Base-by-base conservation (phyloP, 2,888 invertebrate genomes). In the Tinea pellionella region DNA sequence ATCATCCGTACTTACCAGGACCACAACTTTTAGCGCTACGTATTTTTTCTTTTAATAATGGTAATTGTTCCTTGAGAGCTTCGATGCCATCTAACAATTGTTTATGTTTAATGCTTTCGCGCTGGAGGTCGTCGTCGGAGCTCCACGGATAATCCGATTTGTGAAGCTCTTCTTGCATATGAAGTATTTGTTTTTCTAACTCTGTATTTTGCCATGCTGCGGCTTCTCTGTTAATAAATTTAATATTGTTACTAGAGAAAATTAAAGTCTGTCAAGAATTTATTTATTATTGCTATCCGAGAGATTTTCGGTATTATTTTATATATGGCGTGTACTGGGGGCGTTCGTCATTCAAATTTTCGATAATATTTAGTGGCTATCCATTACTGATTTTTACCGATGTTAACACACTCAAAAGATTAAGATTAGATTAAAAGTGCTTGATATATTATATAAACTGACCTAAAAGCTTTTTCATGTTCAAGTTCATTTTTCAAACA, bases 171-270 rank as follows among this genome's bases (percentile, higher is more conserved):
- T 88, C 88, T 65, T 88, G 87, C 58, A 85, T 71, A 6, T 70
- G 69, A 43, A 78, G 72, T 57, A 88, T 84, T 66, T 84, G 81
- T 66, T 85, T 88, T 65, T 88, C 87, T 19, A 87, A 61, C 63
- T 87, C 88, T 0, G 77, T 77, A 63, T 88, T 88, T 63, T 88
- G 86, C 84, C 84, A 86, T 59, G 80, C 75, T 60, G 86, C 85
- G 43, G 85, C 69, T 59, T 88, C 88, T 71, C 88, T 88, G 61
- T 16, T 47, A 29, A 24, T 24, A 41, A 15, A 55, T n/a, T 41
- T 11, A 42, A 55, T 55, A 12, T 6, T 9, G 37, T 37, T 37
- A 37, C 2, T 24, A 2, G 3, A 6, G 24, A 6, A 24, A 24
- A 24, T 6, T 24, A 24, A 24, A 13, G 15, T 18, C 59, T n/a